Conservation (phyloP, 2,113 vertebrate species). For the Pseudorectes ferrugineus region DNA sequence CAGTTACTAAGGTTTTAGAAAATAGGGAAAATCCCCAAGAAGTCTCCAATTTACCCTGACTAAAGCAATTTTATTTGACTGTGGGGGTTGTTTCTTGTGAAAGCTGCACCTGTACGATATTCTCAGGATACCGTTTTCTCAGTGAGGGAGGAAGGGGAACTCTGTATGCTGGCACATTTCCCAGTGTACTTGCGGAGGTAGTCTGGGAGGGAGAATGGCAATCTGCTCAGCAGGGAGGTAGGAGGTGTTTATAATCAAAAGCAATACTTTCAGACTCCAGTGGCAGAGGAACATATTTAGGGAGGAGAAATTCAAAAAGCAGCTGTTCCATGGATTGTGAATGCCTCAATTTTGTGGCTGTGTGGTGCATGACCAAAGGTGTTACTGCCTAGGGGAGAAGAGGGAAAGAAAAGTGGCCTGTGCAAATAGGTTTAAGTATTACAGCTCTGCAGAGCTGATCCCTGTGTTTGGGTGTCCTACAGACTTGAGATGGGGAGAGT, state of each 20-base stretch:
- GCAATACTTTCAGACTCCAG: neutral
- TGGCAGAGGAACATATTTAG: neutral
- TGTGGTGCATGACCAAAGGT: neutral
- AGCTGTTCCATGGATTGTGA: neutral
- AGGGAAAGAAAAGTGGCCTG: neutral
- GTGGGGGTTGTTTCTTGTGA: neutral
- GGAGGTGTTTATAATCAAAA: conserved; percentile 17
- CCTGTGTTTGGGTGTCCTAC: neutral
- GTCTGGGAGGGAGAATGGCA: neutral
- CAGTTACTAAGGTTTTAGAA: neutral
- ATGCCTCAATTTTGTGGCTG: neutral
- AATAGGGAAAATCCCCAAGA: neutral
- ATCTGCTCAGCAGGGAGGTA: neutral
- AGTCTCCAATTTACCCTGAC: neutral
- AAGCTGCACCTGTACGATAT: neutral
- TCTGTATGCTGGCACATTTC: neutral
- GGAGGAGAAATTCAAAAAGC: neutral
- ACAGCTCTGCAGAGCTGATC: neutral
- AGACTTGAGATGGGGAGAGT: neutral
- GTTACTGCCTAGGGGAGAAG: neutral
- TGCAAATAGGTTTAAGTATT: neutral
- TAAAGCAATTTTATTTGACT: neutral
- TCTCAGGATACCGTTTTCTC: neutral
- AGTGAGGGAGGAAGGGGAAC: neutral
- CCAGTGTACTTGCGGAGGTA: neutral